Conservation (phyloP, 2,888 invertebrate species). For the Isotomurus palustris region DNA sequence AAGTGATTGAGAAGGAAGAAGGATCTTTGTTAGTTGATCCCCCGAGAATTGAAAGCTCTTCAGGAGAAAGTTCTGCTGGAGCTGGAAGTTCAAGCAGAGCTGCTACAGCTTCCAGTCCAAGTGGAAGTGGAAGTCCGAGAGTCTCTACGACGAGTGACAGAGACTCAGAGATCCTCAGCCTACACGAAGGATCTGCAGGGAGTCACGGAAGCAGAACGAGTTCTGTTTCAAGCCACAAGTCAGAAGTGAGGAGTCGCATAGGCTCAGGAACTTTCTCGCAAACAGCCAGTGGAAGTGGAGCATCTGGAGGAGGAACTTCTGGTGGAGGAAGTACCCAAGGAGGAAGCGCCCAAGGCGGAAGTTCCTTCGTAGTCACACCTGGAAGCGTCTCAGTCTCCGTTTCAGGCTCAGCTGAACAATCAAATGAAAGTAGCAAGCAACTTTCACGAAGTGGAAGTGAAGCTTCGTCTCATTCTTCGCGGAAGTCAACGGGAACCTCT, state of each 20-base stretch:
- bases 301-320: constrained; percentile 16
- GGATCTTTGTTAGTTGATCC: constrained; percentile 1
- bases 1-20: constrained; percentile 24
- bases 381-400: too few species aligned
- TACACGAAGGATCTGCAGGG: not conserved
- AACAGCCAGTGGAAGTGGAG: constrained; percentile 22
- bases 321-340: constrained; percentile 15
- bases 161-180: not conserved
- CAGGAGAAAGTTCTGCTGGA: constrained; percentile 11
- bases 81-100: not conserved
- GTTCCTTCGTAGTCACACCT: not conserved
- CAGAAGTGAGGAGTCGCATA: not conserved
- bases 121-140: not conserved
- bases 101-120: not conserved
- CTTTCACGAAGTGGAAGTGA: too few species aligned
- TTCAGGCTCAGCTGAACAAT: too few species aligned
- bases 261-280: constrained; percentile 4
- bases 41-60: constrained; percentile 29
- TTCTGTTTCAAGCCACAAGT: not conserved
- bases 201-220: not conserved
- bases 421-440: too few species aligned
- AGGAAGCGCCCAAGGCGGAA: too few species aligned
- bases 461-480: too few species aligned
- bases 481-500: not conserved
- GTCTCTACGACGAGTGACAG: not conserved